Percentiles rank a stretch among this genome's conserved stretches.
phyloP scores from a whole-genome alignment of 1,140 invertebrate species.

The Drosophila persimilis region DNA sequence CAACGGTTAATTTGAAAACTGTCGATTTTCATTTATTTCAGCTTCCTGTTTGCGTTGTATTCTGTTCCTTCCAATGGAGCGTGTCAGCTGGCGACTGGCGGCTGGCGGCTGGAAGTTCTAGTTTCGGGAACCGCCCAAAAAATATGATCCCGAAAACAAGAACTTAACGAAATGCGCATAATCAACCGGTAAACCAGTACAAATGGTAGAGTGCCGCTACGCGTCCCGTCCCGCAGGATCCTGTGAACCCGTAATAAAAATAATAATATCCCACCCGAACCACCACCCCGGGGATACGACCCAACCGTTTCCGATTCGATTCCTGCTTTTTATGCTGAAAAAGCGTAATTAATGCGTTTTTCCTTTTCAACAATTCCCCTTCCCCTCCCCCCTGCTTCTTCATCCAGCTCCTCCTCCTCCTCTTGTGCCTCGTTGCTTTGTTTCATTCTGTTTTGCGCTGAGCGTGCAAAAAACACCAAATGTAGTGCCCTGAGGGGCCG shows the following conservation, averaged over 20 bases:
- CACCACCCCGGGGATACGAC: conserved; percentile 44
- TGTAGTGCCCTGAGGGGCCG: conserved; percentile 35
- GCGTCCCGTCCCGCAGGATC: conserved; percentile 19
- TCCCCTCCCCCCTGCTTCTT: conserved; percentile 41
- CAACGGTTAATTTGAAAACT: conserved; percentile 73
- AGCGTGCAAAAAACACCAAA: conserved; percentile 68
- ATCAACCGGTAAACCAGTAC: conserved; percentile 70
- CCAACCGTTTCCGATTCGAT: conserved; percentile 46
- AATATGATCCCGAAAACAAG: conserved; percentile 12
- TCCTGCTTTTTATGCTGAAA: conserved; percentile 63
- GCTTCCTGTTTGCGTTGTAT: conserved; percentile 5
- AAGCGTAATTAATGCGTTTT: conserved; percentile 79
- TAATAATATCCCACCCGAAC: conserved; percentile 39
- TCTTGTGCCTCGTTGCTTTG: conserved; percentile 26
- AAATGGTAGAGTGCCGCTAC: conserved; percentile 36
- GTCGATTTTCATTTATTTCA: conserved; percentile 73
- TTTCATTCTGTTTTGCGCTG: conserved; percentile 55
- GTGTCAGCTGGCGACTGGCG: conserved; percentile 51
- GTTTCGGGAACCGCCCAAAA: conserved; percentile 47
- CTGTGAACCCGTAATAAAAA: conserved; percentile 33
- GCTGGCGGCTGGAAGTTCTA: conserved; percentile 24
- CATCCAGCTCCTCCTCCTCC: conserved; percentile 12
- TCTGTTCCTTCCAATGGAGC: conserved; percentile 26
- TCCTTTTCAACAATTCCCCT: conserved; percentile 48
- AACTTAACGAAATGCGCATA: conserved; percentile 50